Evolutionary conservation across 2,888 invertebrate genomes (phyloP).

Genomic region (Meloe dianella): DNA sequence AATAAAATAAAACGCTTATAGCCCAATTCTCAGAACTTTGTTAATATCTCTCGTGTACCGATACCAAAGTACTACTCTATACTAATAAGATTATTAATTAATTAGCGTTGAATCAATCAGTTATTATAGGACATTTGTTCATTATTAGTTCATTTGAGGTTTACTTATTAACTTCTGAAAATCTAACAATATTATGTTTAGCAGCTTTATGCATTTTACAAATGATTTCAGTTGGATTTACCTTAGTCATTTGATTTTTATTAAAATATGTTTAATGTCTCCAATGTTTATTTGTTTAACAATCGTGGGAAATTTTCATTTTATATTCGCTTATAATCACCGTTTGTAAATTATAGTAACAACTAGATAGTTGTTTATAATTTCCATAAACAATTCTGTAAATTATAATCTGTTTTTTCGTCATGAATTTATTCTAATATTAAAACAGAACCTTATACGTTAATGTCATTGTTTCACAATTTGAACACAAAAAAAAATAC

Average conservation of each 20-base stretch:
- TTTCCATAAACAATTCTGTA: constrained; percentile 41
- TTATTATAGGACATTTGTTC: no score
- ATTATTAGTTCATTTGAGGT: no score
- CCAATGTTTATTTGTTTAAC: constrained; percentile 34
- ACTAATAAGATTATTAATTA: no score
- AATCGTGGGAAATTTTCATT: constrained; percentile 43
- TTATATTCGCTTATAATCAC: constrained; percentile 39
- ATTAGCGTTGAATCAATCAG: no score
- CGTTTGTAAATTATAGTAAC: constrained; percentile 43
- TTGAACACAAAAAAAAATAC: background rate
- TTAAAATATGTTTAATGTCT: background rate
- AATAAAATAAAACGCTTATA: no score
- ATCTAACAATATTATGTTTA: no score
- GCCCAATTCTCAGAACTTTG: no score
- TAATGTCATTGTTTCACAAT: constrained; percentile 2
- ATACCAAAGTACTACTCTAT: no score
- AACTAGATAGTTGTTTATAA: constrained; percentile 39
- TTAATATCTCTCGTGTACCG: no score
- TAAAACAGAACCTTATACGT: background rate
- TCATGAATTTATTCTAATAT: background rate
- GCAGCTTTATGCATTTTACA: no score
- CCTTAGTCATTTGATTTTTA: background rate
- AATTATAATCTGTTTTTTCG: constrained; percentile 23
- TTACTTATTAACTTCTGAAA: no score
- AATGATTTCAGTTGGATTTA: no score